Evolutionary conservation across 2,888 invertebrate species (phyloP).

Genomic region (Cylloceria caligata): DNA sequence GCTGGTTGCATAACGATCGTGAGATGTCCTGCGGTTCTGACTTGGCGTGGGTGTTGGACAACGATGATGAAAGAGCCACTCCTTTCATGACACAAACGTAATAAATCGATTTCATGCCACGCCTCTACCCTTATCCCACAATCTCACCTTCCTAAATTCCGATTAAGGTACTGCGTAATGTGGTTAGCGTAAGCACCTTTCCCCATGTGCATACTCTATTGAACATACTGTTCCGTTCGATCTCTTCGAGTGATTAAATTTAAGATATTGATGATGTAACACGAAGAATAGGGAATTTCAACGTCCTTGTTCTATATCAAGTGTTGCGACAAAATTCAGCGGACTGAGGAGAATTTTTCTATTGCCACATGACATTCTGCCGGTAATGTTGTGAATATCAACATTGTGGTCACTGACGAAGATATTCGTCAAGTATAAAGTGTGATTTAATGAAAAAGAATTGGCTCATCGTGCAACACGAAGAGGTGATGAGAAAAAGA

Average conservation of each 20-base stretch:
- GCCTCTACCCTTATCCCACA: too few species aligned
- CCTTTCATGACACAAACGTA: slow-evolving; percentile 59
- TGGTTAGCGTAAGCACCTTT: too few species aligned
- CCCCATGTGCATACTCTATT: too few species aligned
- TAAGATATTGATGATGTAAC: neutral
- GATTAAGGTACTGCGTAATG: slow-evolving; percentile 39
- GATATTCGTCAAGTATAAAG: slow-evolving; percentile 41
- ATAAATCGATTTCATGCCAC: slow-evolving; percentile 52
- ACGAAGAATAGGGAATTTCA: neutral
- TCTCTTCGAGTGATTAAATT: slow-evolving; percentile 9
- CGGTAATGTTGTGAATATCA: neutral
- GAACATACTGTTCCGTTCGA: neutral
- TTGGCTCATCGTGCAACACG: slow-evolving; percentile 25
- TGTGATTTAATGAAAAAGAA: slow-evolving; percentile 57
- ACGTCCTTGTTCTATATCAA: neutral
- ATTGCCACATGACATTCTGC: slow-evolving; percentile 14
- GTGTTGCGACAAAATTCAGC: neutral
- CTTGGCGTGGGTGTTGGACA: slow-evolving; percentile 52
- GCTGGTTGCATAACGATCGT: too few species aligned
- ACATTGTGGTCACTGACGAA: neutral
- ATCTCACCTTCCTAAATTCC: slow-evolving; percentile 38
- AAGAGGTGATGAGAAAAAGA: slow-evolving; percentile 6
- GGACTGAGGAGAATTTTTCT: neutral
- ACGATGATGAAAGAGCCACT: slow-evolving; percentile 49
- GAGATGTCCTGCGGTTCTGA: slow-evolving; percentile 32